Base-by-base conservation (phyloP, 2,113 vertebrate species). In the Otus sunia region DNA sequence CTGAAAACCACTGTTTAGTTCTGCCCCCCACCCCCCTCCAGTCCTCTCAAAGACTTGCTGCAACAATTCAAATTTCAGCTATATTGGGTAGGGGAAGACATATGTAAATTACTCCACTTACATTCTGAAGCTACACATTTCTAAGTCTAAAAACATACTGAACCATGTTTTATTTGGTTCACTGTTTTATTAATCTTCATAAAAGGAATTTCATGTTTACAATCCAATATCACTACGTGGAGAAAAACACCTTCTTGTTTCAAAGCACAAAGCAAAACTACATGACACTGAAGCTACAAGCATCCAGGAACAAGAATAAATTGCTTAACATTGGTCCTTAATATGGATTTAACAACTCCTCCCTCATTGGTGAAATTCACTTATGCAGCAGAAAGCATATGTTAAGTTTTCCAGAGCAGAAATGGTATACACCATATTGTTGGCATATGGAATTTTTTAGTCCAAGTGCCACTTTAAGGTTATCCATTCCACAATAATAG, bases 361-460 rank as follows among this genome's bases (percentile, higher is more conserved):
- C 66, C 49, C 68, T 80, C 32, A 56, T 34, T 75, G 55, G 20
- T 56, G 5, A 45, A 73, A 69, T 39, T 67, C 32, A 78, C 29
- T 86, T 64, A 27, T 0, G 2, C 27, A 83, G 66, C 41, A 78
- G n/a, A 85, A 79, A 77, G 16, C 8, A 9, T 17, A 59, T 3
- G 22, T 0, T 25, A 77, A n/a, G 52, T 53, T 66, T 72, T 76
- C n/a, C 74, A 68, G 37, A 76, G 41, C n/a, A 85, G 32, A 14
- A 80, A 3, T 27, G 7, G 36, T 72, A 76, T 50, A 75, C 29
- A 41, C 27, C 58, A 59, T 45, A 41, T 45, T 66, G 41, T 34
- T 60, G 32, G 63, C 81, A 93, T 45, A 92, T 50, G 45, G 55
- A 93, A 92, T 12, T 66, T 75, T 55, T 95, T 53, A 91, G 52